phyloP scores from a whole-genome alignment of 2,888 invertebrate species.

The Eledona agricola region DNA sequence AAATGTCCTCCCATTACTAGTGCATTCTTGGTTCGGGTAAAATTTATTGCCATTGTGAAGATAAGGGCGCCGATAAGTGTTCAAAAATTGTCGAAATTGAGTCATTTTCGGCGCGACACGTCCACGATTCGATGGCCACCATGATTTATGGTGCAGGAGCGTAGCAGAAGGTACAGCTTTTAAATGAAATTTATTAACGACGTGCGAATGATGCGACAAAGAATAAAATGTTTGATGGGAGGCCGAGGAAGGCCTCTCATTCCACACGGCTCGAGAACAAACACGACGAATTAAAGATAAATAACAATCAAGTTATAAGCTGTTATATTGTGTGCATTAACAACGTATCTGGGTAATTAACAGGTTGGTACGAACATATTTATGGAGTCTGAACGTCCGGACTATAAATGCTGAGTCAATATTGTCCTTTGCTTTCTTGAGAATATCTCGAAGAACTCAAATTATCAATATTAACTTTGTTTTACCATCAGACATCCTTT shows the following conservation, averaged over 20 bases:
- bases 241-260: constrained; percentile 6
- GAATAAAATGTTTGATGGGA: constrained; percentile 9
- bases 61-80: constrained; percentile 16
- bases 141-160: too few species aligned
- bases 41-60: constrained; percentile 26
- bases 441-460: constrained; percentile 58
- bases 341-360: constrained; percentile 62
- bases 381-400: constrained; percentile 60
- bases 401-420: constrained; percentile 63
- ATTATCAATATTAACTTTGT: constrained; percentile 62
- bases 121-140: background rate
- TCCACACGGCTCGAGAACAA: constrained; percentile 24
- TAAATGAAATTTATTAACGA: constrained; percentile 21
- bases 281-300: constrained; percentile 52
- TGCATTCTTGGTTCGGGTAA: constrained; percentile 25
- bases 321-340: constrained; percentile 58
- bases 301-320: constrained; percentile 58
- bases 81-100: constrained; percentile 8
- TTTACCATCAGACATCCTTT: constrained; percentile 50
- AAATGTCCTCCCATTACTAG: constrained; percentile 31
- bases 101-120: background rate
- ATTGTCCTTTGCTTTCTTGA: constrained; percentile 61
- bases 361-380: constrained; percentile 62
- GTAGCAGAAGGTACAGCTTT: background rate
- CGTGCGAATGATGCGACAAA: constrained; percentile 11